These are phyloP conservation scores for Probosciger aterrimus DNA, from an alignment of 2,113 vertebrate species.

Conservation along the genomic window DNA sequence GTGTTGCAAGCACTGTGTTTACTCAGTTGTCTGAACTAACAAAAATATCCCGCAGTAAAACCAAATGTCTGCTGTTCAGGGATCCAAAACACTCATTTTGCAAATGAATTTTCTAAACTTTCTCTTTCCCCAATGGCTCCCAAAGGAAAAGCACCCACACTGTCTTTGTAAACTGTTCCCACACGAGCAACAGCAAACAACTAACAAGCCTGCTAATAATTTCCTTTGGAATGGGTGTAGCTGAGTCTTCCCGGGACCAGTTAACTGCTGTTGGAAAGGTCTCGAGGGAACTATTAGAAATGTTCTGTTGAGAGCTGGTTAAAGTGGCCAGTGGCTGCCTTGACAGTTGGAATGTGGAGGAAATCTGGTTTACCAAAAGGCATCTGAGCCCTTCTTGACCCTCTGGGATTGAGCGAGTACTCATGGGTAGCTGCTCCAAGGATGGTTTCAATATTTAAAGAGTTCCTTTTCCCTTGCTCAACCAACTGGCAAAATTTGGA, in stretches of 20 bases:
- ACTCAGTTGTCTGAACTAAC: not conserved
- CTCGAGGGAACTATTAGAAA: slow-evolving; percentile 21
- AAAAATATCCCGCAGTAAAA: not conserved
- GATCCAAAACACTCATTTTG: not conserved
- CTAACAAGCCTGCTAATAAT: not conserved
- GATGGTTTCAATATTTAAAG: not conserved
- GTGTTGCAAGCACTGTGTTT: not conserved
- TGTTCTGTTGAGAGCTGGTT: not conserved
- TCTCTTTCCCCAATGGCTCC: not conserved
- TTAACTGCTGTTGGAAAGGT: not conserved
- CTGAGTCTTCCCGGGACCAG: not conserved
- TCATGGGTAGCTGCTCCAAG: not conserved
- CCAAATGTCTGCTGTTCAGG: not conserved
- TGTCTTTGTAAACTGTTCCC: slow-evolving; percentile 13
- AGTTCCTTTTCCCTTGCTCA: not conserved
- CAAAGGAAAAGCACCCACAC: not conserved
- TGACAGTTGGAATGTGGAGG: slow-evolving; percentile 31
- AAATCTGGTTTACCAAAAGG: not conserved
- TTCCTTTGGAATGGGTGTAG: not conserved
- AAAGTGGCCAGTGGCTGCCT: not conserved
- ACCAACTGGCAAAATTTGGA: not conserved
- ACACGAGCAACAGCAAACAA: not conserved
- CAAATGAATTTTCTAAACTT: not conserved
- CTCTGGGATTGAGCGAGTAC: not conserved
- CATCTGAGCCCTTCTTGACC: not conserved